These are phyloP conservation scores for Tenthredo notha DNA, from an alignment of 2,888 invertebrate species.

Conservation along the genomic window DNA sequence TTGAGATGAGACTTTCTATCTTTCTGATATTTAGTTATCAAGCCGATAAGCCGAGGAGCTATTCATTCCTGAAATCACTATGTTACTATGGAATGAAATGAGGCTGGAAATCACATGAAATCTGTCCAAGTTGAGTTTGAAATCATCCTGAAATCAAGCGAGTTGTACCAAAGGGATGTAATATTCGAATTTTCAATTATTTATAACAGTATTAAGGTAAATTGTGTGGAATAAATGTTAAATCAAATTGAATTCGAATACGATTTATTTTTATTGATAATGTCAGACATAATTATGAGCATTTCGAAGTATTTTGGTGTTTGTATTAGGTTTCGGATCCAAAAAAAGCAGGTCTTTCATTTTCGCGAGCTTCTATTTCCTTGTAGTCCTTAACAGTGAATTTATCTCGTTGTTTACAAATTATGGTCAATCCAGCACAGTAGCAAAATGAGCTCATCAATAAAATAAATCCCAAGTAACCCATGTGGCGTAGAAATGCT, in stretches of 20 bases:
- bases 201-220: background rate
- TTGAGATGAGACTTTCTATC: slow-evolving; percentile 19
- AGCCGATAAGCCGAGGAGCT: background rate
- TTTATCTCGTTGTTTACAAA: slow-evolving; percentile 78
- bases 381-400: slow-evolving; percentile 74
- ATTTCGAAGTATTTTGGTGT: background rate
- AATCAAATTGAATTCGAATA: background rate
- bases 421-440: slow-evolving; percentile 81
- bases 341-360: slow-evolving; percentile 67
- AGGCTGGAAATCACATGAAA: too few relatives aligned
- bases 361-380: slow-evolving; percentile 56
- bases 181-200: background rate
- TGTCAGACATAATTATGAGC: background rate
- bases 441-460: slow-evolving; percentile 81
- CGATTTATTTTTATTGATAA: background rate
- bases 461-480: slow-evolving; percentile 82
- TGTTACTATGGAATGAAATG: too few relatives aligned
- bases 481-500: slow-evolving; percentile 82
- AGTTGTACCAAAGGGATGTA: too few relatives aligned
- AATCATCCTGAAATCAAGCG: too few relatives aligned
- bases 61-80: too few relatives aligned
- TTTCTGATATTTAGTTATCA: background rate
- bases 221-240: background rate
- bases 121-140: too few relatives aligned
- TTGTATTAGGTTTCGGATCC: background rate